Conservation (phyloP, 2,113 vertebrate genomes). For the Aphyosemion australe region DNA sequence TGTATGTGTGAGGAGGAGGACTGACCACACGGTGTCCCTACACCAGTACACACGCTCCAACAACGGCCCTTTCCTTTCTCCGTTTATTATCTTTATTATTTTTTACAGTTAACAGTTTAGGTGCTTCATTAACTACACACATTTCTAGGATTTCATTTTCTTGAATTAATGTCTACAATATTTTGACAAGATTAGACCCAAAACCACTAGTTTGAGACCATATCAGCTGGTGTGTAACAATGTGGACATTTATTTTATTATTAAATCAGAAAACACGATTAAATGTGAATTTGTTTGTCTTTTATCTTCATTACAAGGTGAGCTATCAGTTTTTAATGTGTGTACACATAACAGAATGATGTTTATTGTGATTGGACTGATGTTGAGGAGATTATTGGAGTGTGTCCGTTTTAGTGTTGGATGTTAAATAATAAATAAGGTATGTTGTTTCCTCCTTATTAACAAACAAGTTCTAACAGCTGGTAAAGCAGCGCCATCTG, state of each 20-base stretch:
- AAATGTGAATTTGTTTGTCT: too few relatives aligned
- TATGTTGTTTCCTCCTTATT: not conserved
- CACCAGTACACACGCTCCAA: conserved; percentile 2
- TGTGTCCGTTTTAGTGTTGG: not conserved
- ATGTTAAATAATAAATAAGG: conserved; percentile 13
- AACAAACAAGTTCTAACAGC: conserved; percentile 30
- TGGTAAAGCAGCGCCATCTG: conserved; percentile 60
- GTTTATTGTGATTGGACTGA: not conserved
- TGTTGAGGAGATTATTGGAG: not conserved
- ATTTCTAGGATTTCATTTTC: too few relatives aligned
- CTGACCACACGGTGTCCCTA: conserved; percentile 15
- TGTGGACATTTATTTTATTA: too few relatives aligned
- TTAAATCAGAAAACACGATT: too few relatives aligned
- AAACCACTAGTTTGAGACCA: not conserved
- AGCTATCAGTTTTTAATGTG: too few relatives aligned
- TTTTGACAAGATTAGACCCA: too few relatives aligned
- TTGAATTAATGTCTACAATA: too few relatives aligned
- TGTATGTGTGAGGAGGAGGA: conserved; percentile 63
- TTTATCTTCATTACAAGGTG: too few relatives aligned
- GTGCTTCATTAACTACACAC: not conserved
- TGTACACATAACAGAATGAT: not conserved
- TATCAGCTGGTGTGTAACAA: too few relatives aligned
- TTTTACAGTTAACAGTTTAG: not conserved
- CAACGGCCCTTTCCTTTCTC: conserved; percentile 22
- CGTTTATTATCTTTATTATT: conserved; percentile 11